Conservation (phyloP, 2,113 vertebrate species). For the Merops nubicus region DNA sequence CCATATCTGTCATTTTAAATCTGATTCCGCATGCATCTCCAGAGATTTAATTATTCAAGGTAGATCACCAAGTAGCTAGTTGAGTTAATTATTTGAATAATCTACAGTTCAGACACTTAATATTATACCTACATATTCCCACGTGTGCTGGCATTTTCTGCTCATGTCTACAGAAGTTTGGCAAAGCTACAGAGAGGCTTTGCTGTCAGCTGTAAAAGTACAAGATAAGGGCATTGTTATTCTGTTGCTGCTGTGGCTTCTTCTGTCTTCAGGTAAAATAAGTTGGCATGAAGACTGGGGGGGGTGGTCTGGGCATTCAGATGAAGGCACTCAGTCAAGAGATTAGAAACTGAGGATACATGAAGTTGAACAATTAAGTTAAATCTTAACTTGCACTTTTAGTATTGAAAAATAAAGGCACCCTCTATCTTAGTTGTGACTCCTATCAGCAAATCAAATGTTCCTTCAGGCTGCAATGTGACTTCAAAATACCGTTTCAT, state of each 20-base stretch:
- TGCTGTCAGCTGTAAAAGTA: neutral
- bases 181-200: neutral
- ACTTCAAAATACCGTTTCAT: neutral
- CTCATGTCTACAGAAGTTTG: neutral
- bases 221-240: neutral
- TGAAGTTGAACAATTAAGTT: neutral
- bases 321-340: neutral
- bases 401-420: neutral
- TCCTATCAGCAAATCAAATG: neutral
- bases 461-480: neutral
- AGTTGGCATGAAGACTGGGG: too few relatives aligned
- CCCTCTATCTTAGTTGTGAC: neutral
- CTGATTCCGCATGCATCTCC: neutral
- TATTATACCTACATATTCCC: neutral
- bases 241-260: neutral
- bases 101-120: slow-evolving; percentile 11
- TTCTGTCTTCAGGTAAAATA: neutral
- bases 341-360: neutral
- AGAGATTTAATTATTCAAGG: slow-evolving; percentile 18
- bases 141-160: neutral
- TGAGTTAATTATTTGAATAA: slow-evolving; percentile 48
- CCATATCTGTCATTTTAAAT: slow-evolving; percentile 34
- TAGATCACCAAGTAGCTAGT: slow-evolving; percentile 38
- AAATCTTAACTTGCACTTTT: neutral
- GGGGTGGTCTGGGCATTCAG: neutral